These are phyloP conservation scores for Tanypteryx hageni DNA, from an alignment of 2,888 invertebrate species.

Conservation along the genomic window DNA sequence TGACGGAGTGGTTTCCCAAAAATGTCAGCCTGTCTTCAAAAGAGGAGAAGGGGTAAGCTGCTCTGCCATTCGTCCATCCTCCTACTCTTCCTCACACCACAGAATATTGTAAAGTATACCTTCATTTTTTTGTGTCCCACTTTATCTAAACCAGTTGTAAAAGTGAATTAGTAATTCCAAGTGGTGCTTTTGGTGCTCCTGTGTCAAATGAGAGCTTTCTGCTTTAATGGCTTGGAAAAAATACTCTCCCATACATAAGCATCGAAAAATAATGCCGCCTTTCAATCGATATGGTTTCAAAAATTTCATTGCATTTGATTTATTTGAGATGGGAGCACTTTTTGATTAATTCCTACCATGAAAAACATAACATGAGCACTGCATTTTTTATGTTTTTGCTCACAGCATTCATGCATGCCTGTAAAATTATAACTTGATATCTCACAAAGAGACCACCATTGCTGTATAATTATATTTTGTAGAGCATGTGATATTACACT, in stretches of 20 bases:
- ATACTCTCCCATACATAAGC: background rate
- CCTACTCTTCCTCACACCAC: constrained; percentile 25
- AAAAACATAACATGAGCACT: constrained; percentile 63
- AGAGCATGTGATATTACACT: constrained; percentile 54
- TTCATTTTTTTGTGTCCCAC: constrained; percentile 15
- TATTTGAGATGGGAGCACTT: constrained; percentile 62
- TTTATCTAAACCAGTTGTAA: constrained; percentile 38
- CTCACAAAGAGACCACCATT: constrained; percentile 44
- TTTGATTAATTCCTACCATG: constrained; percentile 49
- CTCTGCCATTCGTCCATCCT: constrained; percentile 20
- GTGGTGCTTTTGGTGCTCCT: constrained; percentile 64
- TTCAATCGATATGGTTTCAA: background rate
- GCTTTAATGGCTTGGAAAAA: background rate
- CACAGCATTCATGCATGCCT: constrained; percentile 58
- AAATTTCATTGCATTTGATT: background rate
- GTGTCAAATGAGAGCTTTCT: constrained; percentile 44
- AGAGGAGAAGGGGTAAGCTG: constrained; percentile 83
- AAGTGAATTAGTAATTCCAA: constrained; percentile 57
- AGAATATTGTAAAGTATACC: constrained; percentile 62
- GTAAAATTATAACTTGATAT: constrained; percentile 37
- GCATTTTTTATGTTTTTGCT: constrained; percentile 61
- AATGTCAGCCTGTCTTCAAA: constrained; percentile 85
- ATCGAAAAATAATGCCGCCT: background rate
- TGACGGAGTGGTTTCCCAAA: constrained; percentile 90
- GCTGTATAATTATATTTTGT: constrained; percentile 53